These are phyloP conservation scores for Etheostoma perlongum DNA, from an alignment of 2,797 vertebrate species.

Conservation along the genomic window DNA sequence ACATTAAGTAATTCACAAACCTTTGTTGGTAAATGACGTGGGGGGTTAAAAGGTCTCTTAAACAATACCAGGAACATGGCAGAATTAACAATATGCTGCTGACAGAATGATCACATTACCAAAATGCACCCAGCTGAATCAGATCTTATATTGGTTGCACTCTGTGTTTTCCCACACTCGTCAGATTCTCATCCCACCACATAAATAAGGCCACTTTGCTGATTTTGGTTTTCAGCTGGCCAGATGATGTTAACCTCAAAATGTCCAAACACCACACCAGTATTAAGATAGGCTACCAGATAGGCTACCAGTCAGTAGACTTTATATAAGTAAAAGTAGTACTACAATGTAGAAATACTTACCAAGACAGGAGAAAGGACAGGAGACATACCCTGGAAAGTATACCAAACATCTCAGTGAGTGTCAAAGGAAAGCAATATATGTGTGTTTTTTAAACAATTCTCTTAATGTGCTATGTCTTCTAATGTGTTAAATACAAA, in stretches of 20 bases:
- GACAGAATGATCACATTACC: constrained; percentile 45
- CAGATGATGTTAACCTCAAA: constrained; percentile 1
- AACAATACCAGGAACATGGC: constrained; percentile 66
- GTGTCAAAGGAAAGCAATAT: background rate
- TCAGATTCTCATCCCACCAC: constrained; percentile 5
- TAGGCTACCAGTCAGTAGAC: background rate
- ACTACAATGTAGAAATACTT: too few relatives aligned
- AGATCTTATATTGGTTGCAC: constrained; percentile 41
- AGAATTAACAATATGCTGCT: constrained; percentile 59
- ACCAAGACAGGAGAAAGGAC: background rate
- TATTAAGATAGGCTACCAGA: background rate
- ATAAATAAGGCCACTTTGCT: constrained; percentile 19
- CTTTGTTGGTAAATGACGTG: constrained; percentile 42
- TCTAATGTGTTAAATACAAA: background rate
- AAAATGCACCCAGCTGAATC: constrained; percentile 31
- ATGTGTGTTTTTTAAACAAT: background rate
- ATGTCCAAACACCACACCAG: background rate
- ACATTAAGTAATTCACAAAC: constrained; percentile 31
- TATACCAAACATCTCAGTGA: constrained; percentile 51
- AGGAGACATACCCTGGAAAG: constrained; percentile 85
- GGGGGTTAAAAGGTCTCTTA: constrained; percentile 65
- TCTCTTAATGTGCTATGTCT: background rate
- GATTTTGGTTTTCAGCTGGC: constrained; percentile 7
- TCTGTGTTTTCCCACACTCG: constrained; percentile 26
- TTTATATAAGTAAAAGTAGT: too few relatives aligned